These are phyloP conservation scores for Moxostoma hubbsi DNA, from an alignment of 2,797 vertebrate genomes.

Conservation along the genomic window DNA sequence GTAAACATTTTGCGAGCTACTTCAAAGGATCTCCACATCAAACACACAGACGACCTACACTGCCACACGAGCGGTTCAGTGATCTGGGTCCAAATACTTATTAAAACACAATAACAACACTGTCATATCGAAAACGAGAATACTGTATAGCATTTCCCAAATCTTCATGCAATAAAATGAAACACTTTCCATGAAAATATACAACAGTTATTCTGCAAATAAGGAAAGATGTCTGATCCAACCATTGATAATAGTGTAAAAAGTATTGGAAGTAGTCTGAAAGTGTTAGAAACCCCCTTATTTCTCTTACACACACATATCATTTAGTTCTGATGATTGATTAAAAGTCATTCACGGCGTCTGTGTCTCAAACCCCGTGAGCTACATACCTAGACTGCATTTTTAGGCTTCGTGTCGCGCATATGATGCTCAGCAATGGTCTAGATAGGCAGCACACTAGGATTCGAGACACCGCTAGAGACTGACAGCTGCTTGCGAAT, in stretches of 20 bases:
- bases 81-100: neutral
- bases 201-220: neutral
- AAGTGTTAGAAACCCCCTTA: neutral
- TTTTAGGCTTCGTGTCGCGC: neutral
- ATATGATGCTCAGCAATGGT: neutral
- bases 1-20: constrained; percentile 40
- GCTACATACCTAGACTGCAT: neutral
- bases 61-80: neutral
- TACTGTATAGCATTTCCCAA: neutral
- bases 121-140: neutral
- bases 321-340: neutral
- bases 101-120: constrained; percentile 1
- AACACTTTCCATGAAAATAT: neutral
- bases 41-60: constrained; percentile 48
- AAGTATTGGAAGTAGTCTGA: too few species aligned
- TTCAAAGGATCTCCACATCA: constrained; percentile 32
- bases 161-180: neutral
- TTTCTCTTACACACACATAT: too few species aligned
- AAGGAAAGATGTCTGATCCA: neutral
- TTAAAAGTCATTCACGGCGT: neutral
- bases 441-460: neutral
- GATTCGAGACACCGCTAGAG: constrained; percentile 1
- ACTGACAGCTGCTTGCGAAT: constrained; percentile 24
- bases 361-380: neutral
- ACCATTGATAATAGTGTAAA: neutral